Conservation (phyloP, 35 echinoderm and acorn worm species). For the Apostichopus japonicus region DNA sequence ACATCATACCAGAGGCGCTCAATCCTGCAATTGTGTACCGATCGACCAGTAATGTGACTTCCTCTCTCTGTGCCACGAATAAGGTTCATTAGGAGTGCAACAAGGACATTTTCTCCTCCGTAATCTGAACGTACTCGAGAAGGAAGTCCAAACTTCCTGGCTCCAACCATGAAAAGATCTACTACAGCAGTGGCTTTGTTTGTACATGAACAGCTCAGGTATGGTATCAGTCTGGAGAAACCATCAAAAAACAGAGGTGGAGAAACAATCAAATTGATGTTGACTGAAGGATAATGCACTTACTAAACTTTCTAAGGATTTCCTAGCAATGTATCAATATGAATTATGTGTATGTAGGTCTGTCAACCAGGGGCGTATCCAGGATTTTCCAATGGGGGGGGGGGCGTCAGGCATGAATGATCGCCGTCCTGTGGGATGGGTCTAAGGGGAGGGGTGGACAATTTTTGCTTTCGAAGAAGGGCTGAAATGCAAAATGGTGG, state of each 20-base stretch:
- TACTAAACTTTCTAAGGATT: too few species aligned
- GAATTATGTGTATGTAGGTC: too few species aligned
- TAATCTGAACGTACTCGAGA: slow-evolving; percentile 64
- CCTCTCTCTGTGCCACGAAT: slow-evolving; percentile 45
- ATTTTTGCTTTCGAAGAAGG: too few species aligned
- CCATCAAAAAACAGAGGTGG: slow-evolving; percentile 29
- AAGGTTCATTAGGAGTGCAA: slow-evolving; percentile 53
- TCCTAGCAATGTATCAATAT: too few species aligned
- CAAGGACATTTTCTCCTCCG: slow-evolving; percentile 58
- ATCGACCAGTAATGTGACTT: slow-evolving; percentile 58
- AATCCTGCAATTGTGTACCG: slow-evolving; percentile 74
- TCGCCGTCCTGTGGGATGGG: too few species aligned
- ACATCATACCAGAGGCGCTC: slow-evolving; percentile 72
- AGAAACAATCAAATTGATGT: too few species aligned
- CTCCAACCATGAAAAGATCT: not conserved
- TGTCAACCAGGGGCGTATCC: too few species aligned
- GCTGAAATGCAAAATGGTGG: too few species aligned
- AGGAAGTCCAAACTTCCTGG: slow-evolving; percentile 42
- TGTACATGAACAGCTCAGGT: slow-evolving; percentile 12
- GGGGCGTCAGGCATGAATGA: too few species aligned
- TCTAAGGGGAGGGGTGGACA: too few species aligned
- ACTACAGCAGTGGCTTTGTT: slow-evolving; percentile 32
- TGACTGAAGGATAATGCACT: too few species aligned
- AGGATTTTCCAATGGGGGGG: too few species aligned
- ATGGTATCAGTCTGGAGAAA: slow-evolving; percentile 22